Percentiles rank a stretch among this genome's conserved stretches.
These are phyloP conservation scores for Salvelinus alpinus DNA, from an alignment of 2,113 vertebrate species.

Conservation along the genomic window DNA sequence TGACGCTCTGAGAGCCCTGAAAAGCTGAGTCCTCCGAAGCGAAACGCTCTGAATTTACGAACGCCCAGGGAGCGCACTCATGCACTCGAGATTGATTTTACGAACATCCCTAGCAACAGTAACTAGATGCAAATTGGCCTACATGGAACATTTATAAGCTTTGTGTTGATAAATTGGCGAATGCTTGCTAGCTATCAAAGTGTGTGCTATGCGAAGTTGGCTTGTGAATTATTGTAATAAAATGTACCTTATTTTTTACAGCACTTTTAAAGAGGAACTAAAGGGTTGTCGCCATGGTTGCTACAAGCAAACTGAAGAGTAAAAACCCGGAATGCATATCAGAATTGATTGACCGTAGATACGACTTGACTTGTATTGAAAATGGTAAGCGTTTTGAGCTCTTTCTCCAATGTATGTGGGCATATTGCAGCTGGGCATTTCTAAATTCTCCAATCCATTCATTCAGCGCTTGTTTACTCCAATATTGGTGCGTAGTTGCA, in stretches of 20 bases:
- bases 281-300: constrained; percentile 62
- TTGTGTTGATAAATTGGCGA: no score
- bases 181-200: no score
- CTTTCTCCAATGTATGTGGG: neutral
- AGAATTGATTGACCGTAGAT: constrained; percentile 60
- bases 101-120: no score
- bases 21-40: no score
- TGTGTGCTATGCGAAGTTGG: no score
- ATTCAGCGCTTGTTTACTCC: constrained; percentile 55
- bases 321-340: constrained; percentile 66
- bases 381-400: constrained; percentile 66
- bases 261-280: constrained; percentile 21
- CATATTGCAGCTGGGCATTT: constrained; percentile 31
- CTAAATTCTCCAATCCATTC: constrained; percentile 1
- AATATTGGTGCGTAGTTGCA: constrained; percentile 61
- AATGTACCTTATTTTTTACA: constrained; percentile 2
- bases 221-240: neutral
- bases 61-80: no score
- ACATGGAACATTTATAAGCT: no score
- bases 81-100: no score
- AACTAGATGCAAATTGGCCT: no score
- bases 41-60: no score
- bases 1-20: no score
- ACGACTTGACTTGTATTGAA: constrained; percentile 65
- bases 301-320: constrained; percentile 70